These are phyloP conservation scores for Coenobita brevimanus DNA, from an alignment of 1,140 invertebrate species.

Conservation along the genomic window DNA sequence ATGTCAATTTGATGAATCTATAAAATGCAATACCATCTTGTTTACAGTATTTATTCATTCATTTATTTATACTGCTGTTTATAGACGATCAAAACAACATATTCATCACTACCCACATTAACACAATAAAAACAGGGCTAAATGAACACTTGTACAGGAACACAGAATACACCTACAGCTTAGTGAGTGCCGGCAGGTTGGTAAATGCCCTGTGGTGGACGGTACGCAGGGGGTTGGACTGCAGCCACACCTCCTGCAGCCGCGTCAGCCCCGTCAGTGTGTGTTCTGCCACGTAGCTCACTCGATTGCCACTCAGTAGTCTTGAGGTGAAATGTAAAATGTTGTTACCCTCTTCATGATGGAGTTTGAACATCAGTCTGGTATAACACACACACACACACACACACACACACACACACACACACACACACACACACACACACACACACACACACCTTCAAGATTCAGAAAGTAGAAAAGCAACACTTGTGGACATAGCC, in stretches of 20 bases:
- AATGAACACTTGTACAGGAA: slow-evolving; percentile 42
- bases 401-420: slow-evolving; percentile 69
- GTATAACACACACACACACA: too few relatives aligned
- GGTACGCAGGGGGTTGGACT: slow-evolving; percentile 4
- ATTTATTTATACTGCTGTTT: too few relatives aligned
- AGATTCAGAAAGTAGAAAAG: too few relatives aligned
- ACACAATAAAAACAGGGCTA: neutral
- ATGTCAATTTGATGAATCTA: too few relatives aligned
- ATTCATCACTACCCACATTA: too few relatives aligned
- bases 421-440: too few relatives aligned
- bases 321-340: neutral
- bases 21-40: too few relatives aligned
- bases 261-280: slow-evolving; percentile 25
- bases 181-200: slow-evolving; percentile 41
- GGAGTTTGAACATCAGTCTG: neutral
- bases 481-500: too few relatives aligned
- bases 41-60: too few relatives aligned
- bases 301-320: slow-evolving; percentile 37
- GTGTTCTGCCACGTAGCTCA: slow-evolving; percentile 73
- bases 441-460: too few relatives aligned
- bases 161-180: slow-evolving; percentile 20
- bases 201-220: slow-evolving; percentile 40
- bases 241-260: slow-evolving; percentile 29
- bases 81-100: too few relatives aligned
- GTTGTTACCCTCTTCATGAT: neutral